A percentile compares a stretch with the other conserved stretches of the same genome.
Evolutionary conservation across 2,888 invertebrate genomes (phyloP).

Genomic region (Pristionchus maxplancki): DNA sequence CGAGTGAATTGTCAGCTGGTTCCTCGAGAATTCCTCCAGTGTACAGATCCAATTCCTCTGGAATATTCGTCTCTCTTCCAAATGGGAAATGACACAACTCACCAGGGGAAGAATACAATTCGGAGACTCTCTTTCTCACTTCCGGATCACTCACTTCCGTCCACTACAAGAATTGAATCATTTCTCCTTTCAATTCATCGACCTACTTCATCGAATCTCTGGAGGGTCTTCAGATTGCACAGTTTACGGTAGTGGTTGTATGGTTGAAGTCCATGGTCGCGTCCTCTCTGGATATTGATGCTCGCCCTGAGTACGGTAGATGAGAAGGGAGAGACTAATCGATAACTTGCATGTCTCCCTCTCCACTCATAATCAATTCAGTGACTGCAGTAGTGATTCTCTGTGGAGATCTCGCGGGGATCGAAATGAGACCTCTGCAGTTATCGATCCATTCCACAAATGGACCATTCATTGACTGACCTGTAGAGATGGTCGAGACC

Average conservation of each 20-base stretch:
- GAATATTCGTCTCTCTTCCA: background rate
- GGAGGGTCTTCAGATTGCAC: slow-evolving; percentile 88
- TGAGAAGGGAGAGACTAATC: background rate
- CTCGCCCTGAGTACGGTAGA: slow-evolving; percentile 82
- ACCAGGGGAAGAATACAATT: slow-evolving; percentile 58
- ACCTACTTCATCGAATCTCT: slow-evolving; percentile 77
- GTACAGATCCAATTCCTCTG: slow-evolving; percentile 79
- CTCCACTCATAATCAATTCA: slow-evolving; percentile 67
- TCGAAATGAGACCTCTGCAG: slow-evolving; percentile 90
- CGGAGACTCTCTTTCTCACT: slow-evolving; percentile 69
- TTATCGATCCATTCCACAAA: background rate
- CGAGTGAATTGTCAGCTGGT: slow-evolving; percentile 78
- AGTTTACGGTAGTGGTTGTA: slow-evolving; percentile 91
- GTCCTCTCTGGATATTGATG: slow-evolving; percentile 86
- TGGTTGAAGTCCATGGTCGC: slow-evolving; percentile 91
- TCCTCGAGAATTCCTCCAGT: slow-evolving; percentile 80
- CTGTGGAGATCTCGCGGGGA: slow-evolving; percentile 86
- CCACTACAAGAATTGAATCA: slow-evolving; percentile 59
- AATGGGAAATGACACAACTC: background rate
- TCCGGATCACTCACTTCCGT: slow-evolving; percentile 70
- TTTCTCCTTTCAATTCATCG: background rate
- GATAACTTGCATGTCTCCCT: slow-evolving; percentile 82
- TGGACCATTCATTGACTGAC: background rate
- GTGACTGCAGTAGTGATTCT: slow-evolving; percentile 89
- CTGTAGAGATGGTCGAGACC: slow-evolving; percentile 96